Percentiles rank a stretch among this genome's conserved stretches.
phyloP scores from a whole-genome alignment of 1,140 invertebrate genomes.

The Eulimnadia texana region DNA sequence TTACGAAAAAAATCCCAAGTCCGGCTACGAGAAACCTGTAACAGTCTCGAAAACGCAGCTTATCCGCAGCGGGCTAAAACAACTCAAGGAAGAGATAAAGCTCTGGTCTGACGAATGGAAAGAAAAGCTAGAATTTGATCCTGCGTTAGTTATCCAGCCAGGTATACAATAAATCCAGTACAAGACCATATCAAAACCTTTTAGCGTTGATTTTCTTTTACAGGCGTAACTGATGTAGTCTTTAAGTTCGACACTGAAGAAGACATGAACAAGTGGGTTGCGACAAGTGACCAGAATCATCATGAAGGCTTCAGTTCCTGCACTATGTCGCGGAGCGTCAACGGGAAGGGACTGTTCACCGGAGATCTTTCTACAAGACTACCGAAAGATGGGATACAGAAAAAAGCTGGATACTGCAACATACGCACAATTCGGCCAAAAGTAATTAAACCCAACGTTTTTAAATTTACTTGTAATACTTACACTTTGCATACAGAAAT shows the following conservation, averaged over 20 bases:
- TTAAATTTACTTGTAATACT: neutral
- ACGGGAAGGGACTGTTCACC: conserved; percentile 57
- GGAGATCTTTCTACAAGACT: conserved; percentile 51
- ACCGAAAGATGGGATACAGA: conserved; percentile 62
- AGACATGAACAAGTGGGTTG: conserved; percentile 52
- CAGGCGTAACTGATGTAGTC: conserved; percentile 48
- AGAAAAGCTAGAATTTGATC: conserved; percentile 44
- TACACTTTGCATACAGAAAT: conserved; percentile 42
- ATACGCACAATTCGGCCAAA: conserved; percentile 43
- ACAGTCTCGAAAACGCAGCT: conserved; percentile 12
- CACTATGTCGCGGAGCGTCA: conserved; percentile 36
- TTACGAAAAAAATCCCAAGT: conserved; percentile 22
- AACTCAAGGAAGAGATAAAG: conserved; percentile 47
- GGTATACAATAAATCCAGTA: conserved; percentile 24
- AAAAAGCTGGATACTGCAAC: conserved; percentile 60
- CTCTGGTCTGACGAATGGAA: conserved; percentile 51
- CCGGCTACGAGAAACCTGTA: conserved; percentile 20
- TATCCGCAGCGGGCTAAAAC: conserved; percentile 38
- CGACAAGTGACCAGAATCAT: conserved; percentile 61
- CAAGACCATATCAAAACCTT: neutral
- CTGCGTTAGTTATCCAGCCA: conserved; percentile 36
- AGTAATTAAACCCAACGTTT: neutral
- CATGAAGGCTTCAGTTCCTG: conserved; percentile 61
- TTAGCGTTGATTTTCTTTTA: conserved; percentile 20
- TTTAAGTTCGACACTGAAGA: conserved; percentile 48